Percentiles rank a stretch among this genome's conserved stretches.
Evolutionary conservation across 2,113 vertebrate genomes (phyloP).

Genomic region (Rhipidura dahli): DNA sequence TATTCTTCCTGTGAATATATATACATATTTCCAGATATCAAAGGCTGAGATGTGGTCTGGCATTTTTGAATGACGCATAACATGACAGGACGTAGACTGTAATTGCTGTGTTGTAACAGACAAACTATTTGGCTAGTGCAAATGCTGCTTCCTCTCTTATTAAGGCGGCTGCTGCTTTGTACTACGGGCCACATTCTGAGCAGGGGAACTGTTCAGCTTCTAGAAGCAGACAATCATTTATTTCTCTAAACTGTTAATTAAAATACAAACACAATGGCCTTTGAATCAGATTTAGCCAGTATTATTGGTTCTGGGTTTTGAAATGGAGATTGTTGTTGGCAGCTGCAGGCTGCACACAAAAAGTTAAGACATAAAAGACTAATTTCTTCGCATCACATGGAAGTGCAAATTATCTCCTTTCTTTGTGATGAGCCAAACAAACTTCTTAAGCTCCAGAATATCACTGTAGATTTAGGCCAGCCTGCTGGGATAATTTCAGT

Average conservation of each 20-base stretch:
- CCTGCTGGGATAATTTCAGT: background rate
- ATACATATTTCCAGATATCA: background rate
- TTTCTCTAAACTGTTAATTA: constrained; percentile 15
- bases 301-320: constrained; percentile 32
- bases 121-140: background rate
- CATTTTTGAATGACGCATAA: background rate
- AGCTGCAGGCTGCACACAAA: constrained; percentile 27
- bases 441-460: background rate
- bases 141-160: constrained; percentile 24
- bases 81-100: background rate
- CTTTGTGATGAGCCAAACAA: background rate
- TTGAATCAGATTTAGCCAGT: background rate
- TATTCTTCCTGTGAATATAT: background rate
- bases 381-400: constrained; percentile 30
- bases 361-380: constrained; percentile 10
- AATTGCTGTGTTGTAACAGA: background rate
- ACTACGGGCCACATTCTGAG: background rate
- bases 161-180: background rate
- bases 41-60: background rate
- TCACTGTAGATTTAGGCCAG: background rate
- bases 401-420: constrained; percentile 10
- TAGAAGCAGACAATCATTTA: background rate
- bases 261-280: background rate
- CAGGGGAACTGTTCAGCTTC: background rate
- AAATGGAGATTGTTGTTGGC: constrained; percentile 32